Evolutionary conservation across 2,888 invertebrate species (phyloP).

Genomic region (Troides aeacus): DNA sequence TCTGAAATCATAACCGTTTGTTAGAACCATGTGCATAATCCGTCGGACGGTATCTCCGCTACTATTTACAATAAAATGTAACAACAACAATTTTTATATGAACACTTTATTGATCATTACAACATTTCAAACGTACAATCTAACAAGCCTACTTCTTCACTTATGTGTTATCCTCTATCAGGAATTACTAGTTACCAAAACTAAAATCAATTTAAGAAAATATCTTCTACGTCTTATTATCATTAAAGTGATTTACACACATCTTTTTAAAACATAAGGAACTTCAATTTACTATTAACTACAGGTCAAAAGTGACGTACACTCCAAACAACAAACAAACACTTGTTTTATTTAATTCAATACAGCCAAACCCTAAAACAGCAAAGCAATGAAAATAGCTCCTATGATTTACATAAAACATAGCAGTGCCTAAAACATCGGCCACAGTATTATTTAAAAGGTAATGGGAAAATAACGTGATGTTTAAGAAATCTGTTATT

Average conservation of each 20-base stretch:
- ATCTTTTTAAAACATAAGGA: neutral
- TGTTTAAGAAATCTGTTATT: neutral
- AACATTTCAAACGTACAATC: constrained; percentile 18
- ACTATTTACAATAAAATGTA: constrained; percentile 1
- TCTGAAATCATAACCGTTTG: constrained; percentile 53
- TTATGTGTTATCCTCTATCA: neutral
- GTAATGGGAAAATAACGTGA: neutral
- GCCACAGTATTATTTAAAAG: neutral
- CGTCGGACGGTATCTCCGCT: neutral
- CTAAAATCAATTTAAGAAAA: constrained; percentile 6
- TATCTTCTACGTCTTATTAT: neutral
- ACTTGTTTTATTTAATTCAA: too few species aligned
- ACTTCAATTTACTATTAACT: neutral
- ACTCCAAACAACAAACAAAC: neutral
- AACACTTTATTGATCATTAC: constrained; percentile 18
- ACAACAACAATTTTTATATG: neutral
- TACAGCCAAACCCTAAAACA: too few species aligned
- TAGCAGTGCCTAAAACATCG: neutral
- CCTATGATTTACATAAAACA: neutral
- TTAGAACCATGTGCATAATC: constrained; percentile 39
- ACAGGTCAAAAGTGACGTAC: neutral
- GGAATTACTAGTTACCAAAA: neutral
- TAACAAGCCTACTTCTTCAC: constrained; percentile 1
- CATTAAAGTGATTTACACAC: neutral
- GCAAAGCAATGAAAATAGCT: neutral